Conservation (phyloP, 2,113 vertebrate genomes). For the Oreochromis niloticus region DNA sequence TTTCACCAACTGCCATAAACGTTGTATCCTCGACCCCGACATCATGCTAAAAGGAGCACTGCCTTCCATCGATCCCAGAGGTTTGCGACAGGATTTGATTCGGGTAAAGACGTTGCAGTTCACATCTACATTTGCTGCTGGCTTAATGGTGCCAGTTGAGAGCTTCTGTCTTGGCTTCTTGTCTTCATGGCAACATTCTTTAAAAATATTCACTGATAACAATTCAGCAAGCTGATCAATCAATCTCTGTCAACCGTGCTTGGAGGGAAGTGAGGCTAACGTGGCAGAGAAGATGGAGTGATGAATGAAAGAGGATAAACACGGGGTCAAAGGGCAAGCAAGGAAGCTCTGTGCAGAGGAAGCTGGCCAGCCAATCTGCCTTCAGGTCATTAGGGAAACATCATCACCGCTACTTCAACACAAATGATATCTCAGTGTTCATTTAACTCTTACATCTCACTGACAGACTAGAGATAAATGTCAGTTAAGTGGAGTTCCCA, state of each 20-base stretch:
- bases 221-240: conserved; percentile 71
- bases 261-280: conserved; percentile 5
- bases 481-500: background rate
- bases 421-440: background rate
- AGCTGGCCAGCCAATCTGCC: conserved; percentile 1
- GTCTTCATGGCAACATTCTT: background rate
- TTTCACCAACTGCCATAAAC: background rate
- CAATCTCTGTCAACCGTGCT: conserved; percentile 61
- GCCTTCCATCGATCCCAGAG: background rate
- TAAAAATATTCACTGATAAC: conserved; percentile 57
- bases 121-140: background rate
- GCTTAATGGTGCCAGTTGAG: conserved; percentile 6
- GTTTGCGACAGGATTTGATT: background rate
- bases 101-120: background rate
- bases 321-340: conserved; percentile 68
- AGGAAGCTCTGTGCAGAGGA: conserved; percentile 50
- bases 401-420: background rate
- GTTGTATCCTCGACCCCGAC: accelerated
- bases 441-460: background rate
- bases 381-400: conserved; percentile 12
- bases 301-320: conserved; percentile 79
- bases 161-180: conserved; percentile 32
- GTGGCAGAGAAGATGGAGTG: conserved; percentile 68
- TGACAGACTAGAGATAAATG: background rate
- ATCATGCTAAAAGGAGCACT: background rate